These are phyloP conservation scores for Leucophenga varia DNA, from an alignment of 1,140 invertebrate species.

Conservation along the genomic window DNA sequence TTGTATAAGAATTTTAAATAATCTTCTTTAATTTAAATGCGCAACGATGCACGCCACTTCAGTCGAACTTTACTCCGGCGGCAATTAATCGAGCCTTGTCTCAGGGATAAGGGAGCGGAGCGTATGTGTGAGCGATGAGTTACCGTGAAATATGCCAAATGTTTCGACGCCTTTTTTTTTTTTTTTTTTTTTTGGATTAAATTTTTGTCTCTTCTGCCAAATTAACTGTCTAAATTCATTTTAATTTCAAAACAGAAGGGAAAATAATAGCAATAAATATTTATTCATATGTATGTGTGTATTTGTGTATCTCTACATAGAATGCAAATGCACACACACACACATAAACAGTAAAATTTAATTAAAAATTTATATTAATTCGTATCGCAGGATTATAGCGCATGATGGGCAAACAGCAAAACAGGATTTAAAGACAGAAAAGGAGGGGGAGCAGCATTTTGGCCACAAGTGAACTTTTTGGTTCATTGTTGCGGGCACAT, in stretches of 20 bases:
- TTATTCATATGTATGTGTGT: conserved; percentile 54
- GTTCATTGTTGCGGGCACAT: too few species aligned
- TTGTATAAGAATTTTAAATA: conserved; percentile 53
- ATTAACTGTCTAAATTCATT: conserved; percentile 49
- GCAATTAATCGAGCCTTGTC: conserved; percentile 39
- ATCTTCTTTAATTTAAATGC: conserved; percentile 53
- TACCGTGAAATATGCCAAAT: conserved; percentile 45
- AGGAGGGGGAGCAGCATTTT: too few species aligned
- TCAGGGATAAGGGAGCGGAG: too few species aligned
- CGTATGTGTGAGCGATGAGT: too few species aligned
- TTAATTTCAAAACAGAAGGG: too few species aligned
- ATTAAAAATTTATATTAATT: conserved; percentile 53
- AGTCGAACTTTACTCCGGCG: conserved; percentile 21
- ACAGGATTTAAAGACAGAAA: too few species aligned
- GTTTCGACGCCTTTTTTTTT: conserved; percentile 43
- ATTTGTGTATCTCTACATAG: too few species aligned
- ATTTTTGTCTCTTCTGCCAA: conserved; percentile 26
- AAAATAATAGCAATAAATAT: conserved; percentile 47
- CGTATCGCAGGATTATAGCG: too few species aligned
- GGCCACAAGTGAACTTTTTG: too few species aligned
- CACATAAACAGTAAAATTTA: conserved; percentile 30
- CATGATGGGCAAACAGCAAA: too few species aligned
- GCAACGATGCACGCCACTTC: conserved; percentile 28
- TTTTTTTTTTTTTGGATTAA: conserved; percentile 44
- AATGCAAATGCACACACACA: conserved; percentile 39